Evolutionary conservation across 2,113 vertebrate genomes (phyloP).

Genomic region (Prolemur simus): DNA sequence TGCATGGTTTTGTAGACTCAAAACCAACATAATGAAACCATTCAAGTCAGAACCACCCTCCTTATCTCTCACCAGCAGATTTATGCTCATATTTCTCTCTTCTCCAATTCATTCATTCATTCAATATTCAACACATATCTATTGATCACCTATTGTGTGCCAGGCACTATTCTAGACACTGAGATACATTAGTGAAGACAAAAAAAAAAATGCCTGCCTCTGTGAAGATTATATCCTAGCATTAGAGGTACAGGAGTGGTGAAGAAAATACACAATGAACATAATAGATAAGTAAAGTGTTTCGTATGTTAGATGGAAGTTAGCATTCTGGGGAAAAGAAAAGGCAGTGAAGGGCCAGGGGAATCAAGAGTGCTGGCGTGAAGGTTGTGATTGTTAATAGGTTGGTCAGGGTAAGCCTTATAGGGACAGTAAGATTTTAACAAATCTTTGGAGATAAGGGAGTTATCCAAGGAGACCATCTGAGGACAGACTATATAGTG

Average conservation of each 20-base stretch:
- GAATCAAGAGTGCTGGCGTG: not conserved
- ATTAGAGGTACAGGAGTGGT: not conserved
- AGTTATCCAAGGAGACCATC: not conserved
- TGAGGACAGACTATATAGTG: not conserved
- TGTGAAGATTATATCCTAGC: not conserved
- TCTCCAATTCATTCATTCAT: not conserved
- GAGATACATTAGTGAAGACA: not conserved
- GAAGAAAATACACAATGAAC: not conserved
- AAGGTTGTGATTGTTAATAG: not conserved
- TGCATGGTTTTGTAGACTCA: not conserved
- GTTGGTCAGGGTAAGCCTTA: not conserved
- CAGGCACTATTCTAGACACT: not conserved
- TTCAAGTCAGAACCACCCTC: not conserved
- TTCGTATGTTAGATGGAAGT: not conserved
- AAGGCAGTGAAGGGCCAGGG: not conserved
- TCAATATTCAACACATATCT: not conserved
- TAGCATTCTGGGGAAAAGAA: not conserved
- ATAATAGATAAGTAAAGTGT: not conserved
- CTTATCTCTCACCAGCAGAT: not conserved
- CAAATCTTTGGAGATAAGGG: not conserved
- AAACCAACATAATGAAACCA: not conserved
- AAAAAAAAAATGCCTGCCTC: not conserved
- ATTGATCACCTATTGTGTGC: not conserved
- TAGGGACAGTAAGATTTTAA: not conserved
- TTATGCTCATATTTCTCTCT: not conserved